Base-by-base conservation (phyloP, 2,888 invertebrate species). In the Tenthredo livida region DNA sequence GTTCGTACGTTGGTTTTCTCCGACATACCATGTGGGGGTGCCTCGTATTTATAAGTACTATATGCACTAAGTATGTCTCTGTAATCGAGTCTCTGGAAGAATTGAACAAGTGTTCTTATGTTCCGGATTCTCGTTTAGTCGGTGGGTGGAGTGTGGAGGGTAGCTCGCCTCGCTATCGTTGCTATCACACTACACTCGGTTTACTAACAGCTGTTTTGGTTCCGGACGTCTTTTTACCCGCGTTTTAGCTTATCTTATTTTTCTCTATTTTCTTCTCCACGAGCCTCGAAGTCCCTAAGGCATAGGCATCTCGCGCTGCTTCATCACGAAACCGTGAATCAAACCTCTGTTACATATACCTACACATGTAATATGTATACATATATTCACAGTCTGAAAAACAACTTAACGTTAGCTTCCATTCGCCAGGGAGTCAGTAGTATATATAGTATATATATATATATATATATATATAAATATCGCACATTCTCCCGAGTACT, bases 141-240 rank as follows among this genome's bases (percentile, higher is more conserved):
- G 9, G 25, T 25, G 21, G 37, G 37, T 37, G 37, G 33, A 33
- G 33, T 2, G 17, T 10, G 70, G 21, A 33, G 33, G 33, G 33
- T 37, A 17, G 33, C 47, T 10, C 33, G n/a, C n/a, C 29, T 29
- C 29, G 15, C 12, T 54, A 77, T 50, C 54, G 77, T 12, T 9
- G 54, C 54, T 77, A 50, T 50, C 54, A 15, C 54, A 77, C 73
- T 54, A n/a, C 47, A 29, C 54, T 50, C 54, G 4, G n/a, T 12
- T 65, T 47, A 21, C 37, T n/a, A 58, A 40, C 83, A 83, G 83
- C 83, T 83, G 83, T 50, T 70, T 83, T 40, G 43, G 83, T 83
- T 83, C 83, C 83, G 83, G 83, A n/a, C 80, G 61, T 21, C 61
- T n/a, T 29, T 61, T 80, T 61, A 10, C 65, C 15, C 25, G 25